phyloP scores from a whole-genome alignment of 2,113 vertebrate species.

The Leucosticte australis region DNA sequence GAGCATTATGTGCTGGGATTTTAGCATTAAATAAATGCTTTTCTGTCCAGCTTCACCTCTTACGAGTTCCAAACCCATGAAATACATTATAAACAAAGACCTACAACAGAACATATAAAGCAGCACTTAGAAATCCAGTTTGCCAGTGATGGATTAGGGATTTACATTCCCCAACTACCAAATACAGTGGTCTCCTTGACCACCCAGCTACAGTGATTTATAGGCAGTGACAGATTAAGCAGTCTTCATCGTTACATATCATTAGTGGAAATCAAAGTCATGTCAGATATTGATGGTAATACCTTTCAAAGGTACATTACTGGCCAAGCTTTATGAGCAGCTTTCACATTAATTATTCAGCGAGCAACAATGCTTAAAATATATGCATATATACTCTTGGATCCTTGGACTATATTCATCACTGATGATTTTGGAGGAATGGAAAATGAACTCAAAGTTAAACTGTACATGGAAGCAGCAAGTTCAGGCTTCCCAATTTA shows the following conservation, averaged over 20 bases:
- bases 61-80: background rate
- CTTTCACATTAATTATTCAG: conserved; percentile 63
- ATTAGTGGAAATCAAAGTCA: conserved; percentile 52
- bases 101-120: background rate
- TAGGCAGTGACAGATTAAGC: background rate
- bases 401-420: conserved; percentile 13
- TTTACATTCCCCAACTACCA: conserved; percentile 34
- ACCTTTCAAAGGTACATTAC: conserved; percentile 60
- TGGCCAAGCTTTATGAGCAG: conserved; percentile 45
- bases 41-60: conserved; percentile 44
- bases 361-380: conserved; percentile 28
- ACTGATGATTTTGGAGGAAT: background rate
- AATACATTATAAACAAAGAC: conserved; percentile 28
- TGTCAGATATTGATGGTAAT: conserved; percentile 63
- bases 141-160: conserved; percentile 36
- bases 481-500: background rate
- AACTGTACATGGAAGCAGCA: background rate
- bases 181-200: conserved; percentile 42
- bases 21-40: conserved; percentile 30
- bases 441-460: background rate
- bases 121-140: conserved; percentile 28
- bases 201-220: conserved; percentile 50
- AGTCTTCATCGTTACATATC: conserved; percentile 52
- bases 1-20: background rate
- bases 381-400: background rate